These are phyloP conservation scores for Volucella inanis DNA, from an alignment of 2,888 invertebrate species.

Conservation along the genomic window DNA sequence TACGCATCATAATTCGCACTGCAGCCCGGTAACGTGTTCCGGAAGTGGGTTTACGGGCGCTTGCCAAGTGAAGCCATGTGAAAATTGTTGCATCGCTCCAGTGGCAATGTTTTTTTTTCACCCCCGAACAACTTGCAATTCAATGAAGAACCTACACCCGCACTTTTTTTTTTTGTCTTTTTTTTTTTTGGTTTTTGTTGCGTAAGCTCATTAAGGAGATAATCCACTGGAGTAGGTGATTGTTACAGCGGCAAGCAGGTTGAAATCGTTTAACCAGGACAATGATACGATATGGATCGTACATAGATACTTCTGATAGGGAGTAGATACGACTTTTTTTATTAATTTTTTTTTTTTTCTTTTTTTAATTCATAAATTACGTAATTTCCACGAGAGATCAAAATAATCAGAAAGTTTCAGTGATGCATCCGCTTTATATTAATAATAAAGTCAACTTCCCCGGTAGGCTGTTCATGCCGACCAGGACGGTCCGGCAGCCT, in stretches of 20 bases:
- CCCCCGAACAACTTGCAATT: background rate
- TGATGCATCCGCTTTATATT: conserved; percentile 59
- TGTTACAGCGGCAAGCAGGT: conserved; percentile 58
- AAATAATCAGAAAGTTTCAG: conserved; percentile 73
- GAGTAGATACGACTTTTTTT: background rate
- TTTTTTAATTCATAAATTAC: conserved; percentile 65
- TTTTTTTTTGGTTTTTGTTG: conserved; percentile 23
- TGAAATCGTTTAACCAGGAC: conserved; percentile 47
- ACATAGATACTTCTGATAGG: conserved; percentile 3
- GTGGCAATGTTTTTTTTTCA: conserved; percentile 40
- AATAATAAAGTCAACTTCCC: conserved; percentile 70
- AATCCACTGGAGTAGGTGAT: conserved; percentile 64
- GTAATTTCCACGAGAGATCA: conserved; percentile 72
- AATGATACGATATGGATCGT: background rate
- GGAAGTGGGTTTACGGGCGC: conserved; percentile 39
- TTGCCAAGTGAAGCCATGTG: conserved; percentile 42
- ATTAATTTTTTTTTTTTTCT: conserved; percentile 9
- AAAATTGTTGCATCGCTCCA: conserved; percentile 71
- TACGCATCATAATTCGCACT: conserved; percentile 67
- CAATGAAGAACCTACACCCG: conserved; percentile 30
- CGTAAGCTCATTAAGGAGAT: conserved; percentile 68
- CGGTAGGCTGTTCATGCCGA: conserved; percentile 38
- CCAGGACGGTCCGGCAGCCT: conserved; percentile 51
- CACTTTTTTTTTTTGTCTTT: background rate
- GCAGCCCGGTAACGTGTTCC: conserved; percentile 36